Percentiles rank a stretch among this genome's conserved stretches.
These are phyloP conservation scores for Phalera bucephala DNA, from an alignment of 2,888 invertebrate species.

Conservation along the genomic window DNA sequence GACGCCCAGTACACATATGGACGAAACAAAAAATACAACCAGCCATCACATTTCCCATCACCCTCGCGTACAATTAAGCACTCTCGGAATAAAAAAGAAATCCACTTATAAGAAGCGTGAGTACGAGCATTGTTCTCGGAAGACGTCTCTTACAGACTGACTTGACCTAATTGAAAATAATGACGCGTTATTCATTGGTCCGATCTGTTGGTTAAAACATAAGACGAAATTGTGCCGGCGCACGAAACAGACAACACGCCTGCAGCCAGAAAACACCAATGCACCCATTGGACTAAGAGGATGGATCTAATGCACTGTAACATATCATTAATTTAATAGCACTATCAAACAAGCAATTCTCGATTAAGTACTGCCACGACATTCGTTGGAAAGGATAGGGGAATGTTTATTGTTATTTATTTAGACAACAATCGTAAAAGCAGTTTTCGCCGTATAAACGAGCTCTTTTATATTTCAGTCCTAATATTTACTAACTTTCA, in stretches of 20 bases:
- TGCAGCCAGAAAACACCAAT: not conserved
- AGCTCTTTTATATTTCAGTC: not conserved
- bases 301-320: no score
- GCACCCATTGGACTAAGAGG: slow-evolving; percentile 26
- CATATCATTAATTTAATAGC: slow-evolving; percentile 65
- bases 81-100: slow-evolving; percentile 72
- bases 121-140: slow-evolving; percentile 76
- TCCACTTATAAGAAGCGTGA: slow-evolving; percentile 71
- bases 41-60: slow-evolving; percentile 61
- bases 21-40: slow-evolving; percentile 44
- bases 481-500: no score
- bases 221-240: slow-evolving; percentile 41
- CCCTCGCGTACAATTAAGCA: slow-evolving; percentile 71
- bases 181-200: slow-evolving; percentile 70
- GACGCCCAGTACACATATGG: slow-evolving; percentile 40
- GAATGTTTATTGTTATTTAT: slow-evolving; percentile 14
- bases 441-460: not conserved
- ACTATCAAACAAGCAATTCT: slow-evolving; percentile 52
- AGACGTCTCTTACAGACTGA: slow-evolving; percentile 66
- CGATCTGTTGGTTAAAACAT: slow-evolving; percentile 61
- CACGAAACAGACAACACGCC: slow-evolving; percentile 27
- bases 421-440: not conserved
- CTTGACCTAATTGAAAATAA: slow-evolving; percentile 82
- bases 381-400: slow-evolving; percentile 29
- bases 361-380: slow-evolving; percentile 30